Conservation (phyloP, 2,797 vertebrate species). For the Xiphophorus birchmanni region DNA sequence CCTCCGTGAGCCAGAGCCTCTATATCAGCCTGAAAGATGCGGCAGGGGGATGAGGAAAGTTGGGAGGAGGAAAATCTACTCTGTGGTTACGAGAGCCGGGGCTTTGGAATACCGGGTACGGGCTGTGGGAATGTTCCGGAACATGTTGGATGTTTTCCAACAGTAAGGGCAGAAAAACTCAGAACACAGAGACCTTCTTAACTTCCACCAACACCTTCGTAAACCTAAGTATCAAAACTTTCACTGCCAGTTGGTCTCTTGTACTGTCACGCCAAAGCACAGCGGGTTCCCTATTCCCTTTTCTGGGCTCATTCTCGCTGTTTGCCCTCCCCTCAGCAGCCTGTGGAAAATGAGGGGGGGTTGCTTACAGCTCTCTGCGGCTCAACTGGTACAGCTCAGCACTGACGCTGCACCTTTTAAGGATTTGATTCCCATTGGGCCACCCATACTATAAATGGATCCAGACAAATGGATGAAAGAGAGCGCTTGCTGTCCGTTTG, state of each 20-base stretch:
- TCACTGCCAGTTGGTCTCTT: constrained; percentile 41
- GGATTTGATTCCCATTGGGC: constrained; percentile 70
- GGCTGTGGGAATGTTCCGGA: constrained; percentile 50
- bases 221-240: constrained; percentile 49
- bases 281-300: constrained; percentile 61
- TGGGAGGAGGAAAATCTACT: constrained; percentile 18
- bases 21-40: constrained; percentile 44
- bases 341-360: constrained; percentile 58
- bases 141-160: constrained; percentile 47
- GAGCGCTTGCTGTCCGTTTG: constrained; percentile 29
- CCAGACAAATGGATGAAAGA: constrained; percentile 47
- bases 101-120: constrained; percentile 41
- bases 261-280: constrained; percentile 56
- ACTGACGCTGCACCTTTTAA: constrained; percentile 73
- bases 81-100: constrained; percentile 33
- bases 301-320: constrained; percentile 58
- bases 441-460: constrained; percentile 70
- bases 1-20: constrained; percentile 29
- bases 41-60: too few species aligned
- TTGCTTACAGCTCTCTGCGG: constrained; percentile 26
- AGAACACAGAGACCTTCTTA: constrained; percentile 7
- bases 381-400: constrained; percentile 53
- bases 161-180: constrained; percentile 4
- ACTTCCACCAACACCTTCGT: constrained; percentile 39
- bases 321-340: constrained; percentile 30